Evolutionary conservation across 2,113 vertebrate genomes (phyloP).

Genomic region (Ramphastos sulfuratus): DNA sequence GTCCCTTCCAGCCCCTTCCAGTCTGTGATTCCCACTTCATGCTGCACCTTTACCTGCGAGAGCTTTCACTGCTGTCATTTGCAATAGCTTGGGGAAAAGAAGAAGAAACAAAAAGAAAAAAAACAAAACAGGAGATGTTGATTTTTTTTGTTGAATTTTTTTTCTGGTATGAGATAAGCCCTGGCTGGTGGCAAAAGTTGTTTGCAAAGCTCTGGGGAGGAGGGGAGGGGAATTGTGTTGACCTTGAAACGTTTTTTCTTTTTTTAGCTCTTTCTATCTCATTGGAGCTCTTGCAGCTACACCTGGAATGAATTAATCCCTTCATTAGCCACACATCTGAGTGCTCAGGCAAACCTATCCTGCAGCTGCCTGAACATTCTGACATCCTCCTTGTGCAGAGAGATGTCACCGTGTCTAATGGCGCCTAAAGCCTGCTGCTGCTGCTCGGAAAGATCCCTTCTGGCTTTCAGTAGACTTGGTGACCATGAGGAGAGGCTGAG

Average conservation of each 20-base stretch:
- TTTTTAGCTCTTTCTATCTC: not conserved
- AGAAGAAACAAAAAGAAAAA: not conserved
- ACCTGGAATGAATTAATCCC: not conserved
- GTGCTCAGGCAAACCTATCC: not conserved
- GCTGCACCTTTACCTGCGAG: no score
- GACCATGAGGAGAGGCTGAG: no score
- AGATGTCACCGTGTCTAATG: not conserved
- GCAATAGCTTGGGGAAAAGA: accelerated
- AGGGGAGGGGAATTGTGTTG: not conserved
- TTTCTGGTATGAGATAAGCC: not conserved
- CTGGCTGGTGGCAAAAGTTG: not conserved
- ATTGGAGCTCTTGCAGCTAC: not conserved
- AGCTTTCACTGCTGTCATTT: not conserved
- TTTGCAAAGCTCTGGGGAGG: not conserved
- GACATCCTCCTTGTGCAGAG: not conserved
- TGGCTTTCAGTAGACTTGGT: not conserved
- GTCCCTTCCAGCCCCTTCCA: no score
- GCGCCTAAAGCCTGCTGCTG: not conserved
- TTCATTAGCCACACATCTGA: not conserved
- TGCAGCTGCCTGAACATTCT: not conserved
- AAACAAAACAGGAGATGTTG: not conserved
- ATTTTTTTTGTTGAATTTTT: not conserved
- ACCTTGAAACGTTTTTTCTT: not conserved
- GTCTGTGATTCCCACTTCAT: no score
- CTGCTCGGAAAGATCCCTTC: not conserved